Evolutionary conservation across 2,797 vertebrate species (phyloP).

Genomic region (Hydrolagus colliei): DNA sequence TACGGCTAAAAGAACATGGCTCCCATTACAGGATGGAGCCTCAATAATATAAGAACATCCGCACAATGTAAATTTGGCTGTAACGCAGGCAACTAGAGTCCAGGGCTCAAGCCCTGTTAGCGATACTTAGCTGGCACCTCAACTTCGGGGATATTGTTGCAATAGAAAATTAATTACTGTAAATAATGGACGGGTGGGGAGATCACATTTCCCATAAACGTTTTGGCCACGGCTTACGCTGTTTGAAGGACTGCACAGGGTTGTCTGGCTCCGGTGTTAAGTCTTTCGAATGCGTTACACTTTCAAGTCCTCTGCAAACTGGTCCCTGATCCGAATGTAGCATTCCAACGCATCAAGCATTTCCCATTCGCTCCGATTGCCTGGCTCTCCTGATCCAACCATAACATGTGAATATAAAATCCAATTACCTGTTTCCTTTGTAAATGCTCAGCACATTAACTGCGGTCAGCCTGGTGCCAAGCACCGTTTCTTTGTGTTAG

Average conservation of each 20-base stretch:
- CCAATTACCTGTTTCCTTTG: not conserved
- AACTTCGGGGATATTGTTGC: not conserved
- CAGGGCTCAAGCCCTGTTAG: not conserved
- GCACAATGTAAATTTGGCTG: not conserved
- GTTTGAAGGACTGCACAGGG: not conserved
- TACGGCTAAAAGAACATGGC: too few species aligned
- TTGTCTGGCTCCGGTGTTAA: not conserved
- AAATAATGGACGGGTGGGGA: not conserved
- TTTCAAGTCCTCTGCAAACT: not conserved
- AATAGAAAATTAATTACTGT: not conserved
- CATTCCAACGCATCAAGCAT: not conserved
- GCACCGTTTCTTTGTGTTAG: not conserved
- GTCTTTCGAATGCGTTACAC: not conserved
- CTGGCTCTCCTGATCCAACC: not conserved
- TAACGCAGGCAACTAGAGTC: not conserved
- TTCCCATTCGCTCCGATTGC: not conserved
- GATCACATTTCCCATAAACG: constrained; percentile 11
- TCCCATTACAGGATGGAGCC: not conserved
- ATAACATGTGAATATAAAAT: not conserved
- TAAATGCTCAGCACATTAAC: not conserved
- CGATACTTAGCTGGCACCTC: too few species aligned
- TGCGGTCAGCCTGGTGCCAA: not conserved
- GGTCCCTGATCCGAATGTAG: not conserved
- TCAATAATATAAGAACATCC: constrained; percentile 4
- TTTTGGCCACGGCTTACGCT: not conserved